Conservation (phyloP, 2,113 vertebrate genomes). For the Salvator merianae region DNA sequence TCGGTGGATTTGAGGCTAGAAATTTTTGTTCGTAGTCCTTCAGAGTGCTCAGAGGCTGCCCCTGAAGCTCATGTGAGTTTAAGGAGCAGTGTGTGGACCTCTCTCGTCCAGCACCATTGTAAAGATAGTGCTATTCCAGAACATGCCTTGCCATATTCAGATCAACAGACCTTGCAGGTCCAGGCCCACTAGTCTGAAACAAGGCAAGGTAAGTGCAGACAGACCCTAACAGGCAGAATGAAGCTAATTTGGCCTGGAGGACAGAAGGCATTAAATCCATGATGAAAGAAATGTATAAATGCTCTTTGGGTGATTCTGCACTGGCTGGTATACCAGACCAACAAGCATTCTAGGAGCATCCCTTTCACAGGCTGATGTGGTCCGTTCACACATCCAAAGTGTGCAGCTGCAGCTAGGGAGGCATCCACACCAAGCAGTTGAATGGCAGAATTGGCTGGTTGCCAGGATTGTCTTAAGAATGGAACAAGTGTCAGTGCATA, state of each 20-base stretch:
- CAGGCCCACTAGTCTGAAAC: too few relatives aligned
- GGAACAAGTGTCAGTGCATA: background rate
- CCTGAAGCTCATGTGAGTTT: too few relatives aligned
- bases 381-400: background rate
- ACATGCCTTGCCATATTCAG: too few relatives aligned
- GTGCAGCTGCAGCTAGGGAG: background rate
- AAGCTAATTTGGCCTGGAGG: fast-evolving
- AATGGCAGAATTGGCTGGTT: background rate
- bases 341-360: background rate
- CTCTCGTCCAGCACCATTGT: too few relatives aligned
- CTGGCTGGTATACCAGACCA: too few relatives aligned
- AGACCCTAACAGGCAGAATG: fast-evolving
- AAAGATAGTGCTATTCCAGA: too few relatives aligned
- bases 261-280: background rate
- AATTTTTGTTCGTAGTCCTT: too few relatives aligned
- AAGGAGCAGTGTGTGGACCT: too few relatives aligned
- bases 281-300: background rate
- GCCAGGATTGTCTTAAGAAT: background rate
- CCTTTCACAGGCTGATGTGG: background rate
- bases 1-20: too few relatives aligned
- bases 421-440: background rate
- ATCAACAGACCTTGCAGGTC: too few relatives aligned
- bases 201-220: too few relatives aligned
- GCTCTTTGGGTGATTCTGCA: background rate
- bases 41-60: too few relatives aligned